Conservation (phyloP, 2,797 vertebrate genomes). For the Notamacropus eugenii region DNA sequence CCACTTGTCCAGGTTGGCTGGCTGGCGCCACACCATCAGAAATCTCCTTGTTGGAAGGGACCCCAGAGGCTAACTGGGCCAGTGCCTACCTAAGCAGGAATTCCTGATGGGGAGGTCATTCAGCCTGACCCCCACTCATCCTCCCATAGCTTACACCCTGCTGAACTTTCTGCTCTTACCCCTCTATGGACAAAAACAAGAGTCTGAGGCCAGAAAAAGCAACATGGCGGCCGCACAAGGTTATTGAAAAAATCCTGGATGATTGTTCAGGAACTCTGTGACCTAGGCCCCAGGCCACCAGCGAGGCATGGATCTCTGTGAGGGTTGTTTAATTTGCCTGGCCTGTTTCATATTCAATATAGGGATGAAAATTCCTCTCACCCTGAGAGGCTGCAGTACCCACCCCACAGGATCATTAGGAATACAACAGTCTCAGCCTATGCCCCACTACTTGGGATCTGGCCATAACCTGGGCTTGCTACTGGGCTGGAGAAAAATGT, state of each 20-base stretch:
- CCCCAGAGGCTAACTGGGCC: neutral
- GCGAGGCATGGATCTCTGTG: neutral
- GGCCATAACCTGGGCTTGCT: neutral
- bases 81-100: neutral
- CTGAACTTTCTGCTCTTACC: neutral
- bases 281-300: too few species aligned
- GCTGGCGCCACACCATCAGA: neutral
- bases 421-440: too few species aligned
- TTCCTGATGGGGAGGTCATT: neutral
- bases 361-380: too few species aligned
- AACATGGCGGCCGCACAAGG: neutral
- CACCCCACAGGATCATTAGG: neutral
- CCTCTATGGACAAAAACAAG: neutral
- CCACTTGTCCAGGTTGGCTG: neutral
- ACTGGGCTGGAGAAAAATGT: fast-evolving
- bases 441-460: fast-evolving
- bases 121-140: neutral
- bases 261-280: neutral
- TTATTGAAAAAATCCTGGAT: neutral
- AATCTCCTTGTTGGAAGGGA: neutral
- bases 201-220: neutral
- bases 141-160: neutral
- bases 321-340: neutral
- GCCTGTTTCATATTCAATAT: too few species aligned
- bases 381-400: neutral